These are phyloP conservation scores for Galemys pyrenaicus DNA, from an alignment of 2,113 vertebrate genomes.

Conservation along the genomic window DNA sequence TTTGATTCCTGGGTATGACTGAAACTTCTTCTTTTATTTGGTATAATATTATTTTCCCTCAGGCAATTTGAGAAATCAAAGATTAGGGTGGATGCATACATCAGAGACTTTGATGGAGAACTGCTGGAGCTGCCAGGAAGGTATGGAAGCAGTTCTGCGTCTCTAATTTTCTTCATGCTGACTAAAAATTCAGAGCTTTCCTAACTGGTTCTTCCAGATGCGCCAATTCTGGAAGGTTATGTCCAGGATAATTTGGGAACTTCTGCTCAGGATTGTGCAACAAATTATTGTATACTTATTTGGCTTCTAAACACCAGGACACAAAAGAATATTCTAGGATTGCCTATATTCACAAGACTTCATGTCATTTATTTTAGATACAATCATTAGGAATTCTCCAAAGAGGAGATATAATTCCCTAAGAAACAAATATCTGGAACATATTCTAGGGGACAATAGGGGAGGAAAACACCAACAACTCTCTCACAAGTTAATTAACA, in stretches of 20 bases:
- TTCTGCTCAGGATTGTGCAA: neutral
- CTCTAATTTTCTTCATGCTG: neutral
- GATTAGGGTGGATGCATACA: neutral
- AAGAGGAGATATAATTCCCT: neutral
- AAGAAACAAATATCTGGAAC: neutral
- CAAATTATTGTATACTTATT: neutral
- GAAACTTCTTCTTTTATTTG: neutral
- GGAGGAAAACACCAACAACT: neutral
- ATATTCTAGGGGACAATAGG: neutral
- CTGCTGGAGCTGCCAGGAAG: neutral
- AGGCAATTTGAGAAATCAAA: neutral
- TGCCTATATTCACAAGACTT: neutral
- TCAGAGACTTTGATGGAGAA: neutral
- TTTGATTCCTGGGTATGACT: neutral
- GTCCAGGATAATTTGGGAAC: neutral
- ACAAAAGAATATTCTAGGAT: neutral
- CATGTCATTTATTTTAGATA: conserved; percentile 1
- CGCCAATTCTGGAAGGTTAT: neutral
- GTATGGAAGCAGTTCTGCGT: neutral
- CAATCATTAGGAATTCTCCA: neutral
- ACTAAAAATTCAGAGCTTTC: neutral
- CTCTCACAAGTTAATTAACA: neutral
- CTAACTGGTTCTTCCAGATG: neutral
- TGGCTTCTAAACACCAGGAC: neutral
- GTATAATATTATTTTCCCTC: neutral